Conservation (phyloP, 1,140 invertebrate species). For the Lamellibrachia luymesi region DNA sequence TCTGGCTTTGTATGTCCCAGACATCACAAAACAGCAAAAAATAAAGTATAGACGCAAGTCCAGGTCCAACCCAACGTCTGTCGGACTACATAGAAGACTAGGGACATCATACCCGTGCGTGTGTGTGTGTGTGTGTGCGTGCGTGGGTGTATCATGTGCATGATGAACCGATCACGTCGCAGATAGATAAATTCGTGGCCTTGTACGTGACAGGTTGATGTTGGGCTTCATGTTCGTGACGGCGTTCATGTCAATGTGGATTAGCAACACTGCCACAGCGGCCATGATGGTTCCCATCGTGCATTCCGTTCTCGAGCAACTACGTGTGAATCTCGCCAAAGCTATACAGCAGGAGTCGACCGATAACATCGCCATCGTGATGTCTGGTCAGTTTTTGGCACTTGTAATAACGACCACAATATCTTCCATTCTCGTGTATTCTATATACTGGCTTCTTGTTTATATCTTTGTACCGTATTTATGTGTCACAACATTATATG, state of each 20-base stretch:
- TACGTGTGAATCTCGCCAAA: neutral
- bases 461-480: no score
- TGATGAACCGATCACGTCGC: no score
- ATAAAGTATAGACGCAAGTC: no score
- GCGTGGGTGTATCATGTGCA: neutral
- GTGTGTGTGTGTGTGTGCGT: no score
- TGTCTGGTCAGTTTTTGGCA: neutral
- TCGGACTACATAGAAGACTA: no score
- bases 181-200: neutral
- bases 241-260: slow-evolving; percentile 82
- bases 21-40: no score
- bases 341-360: neutral
- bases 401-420: neutral
- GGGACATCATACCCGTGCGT: no score
- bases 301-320: slow-evolving; percentile 46
- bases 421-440: neutral
- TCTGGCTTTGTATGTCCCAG: no score
- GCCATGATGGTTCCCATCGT: slow-evolving; percentile 59
- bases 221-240: slow-evolving; percentile 72
- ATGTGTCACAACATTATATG: no score
- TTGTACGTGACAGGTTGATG: slow-evolving; percentile 22
- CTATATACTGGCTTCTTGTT: no score
- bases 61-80: no score
- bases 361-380: neutral
- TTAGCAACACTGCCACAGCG: slow-evolving; percentile 73